Percentiles rank a stretch among this genome's conserved stretches.
Conservation (phyloP, 2,113 vertebrate genomes). For the Forbesichthys agassizii region DNA sequence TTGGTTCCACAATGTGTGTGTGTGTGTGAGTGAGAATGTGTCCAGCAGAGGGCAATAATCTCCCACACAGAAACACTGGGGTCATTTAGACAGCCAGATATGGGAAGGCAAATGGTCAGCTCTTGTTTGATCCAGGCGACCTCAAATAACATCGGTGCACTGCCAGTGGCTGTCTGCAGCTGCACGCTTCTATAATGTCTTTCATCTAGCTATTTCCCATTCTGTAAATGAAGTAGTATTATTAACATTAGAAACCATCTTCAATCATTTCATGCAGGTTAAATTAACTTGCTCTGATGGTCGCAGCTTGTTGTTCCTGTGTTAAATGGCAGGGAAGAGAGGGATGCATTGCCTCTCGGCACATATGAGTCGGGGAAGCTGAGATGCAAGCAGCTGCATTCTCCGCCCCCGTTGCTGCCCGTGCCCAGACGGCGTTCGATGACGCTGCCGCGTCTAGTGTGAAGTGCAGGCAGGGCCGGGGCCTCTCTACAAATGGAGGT, state of each 20-base stretch:
- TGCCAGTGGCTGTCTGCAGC: background rate
- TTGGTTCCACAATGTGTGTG: conserved; percentile 11
- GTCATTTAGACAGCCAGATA: conserved; percentile 23
- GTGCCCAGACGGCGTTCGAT: conserved; percentile 63
- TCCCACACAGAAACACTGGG: conserved; percentile 14
- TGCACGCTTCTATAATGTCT: background rate
- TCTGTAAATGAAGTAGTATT: background rate
- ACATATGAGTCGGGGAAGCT: conserved; percentile 37
- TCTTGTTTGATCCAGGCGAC: conserved; percentile 19
- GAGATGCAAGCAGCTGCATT: conserved; percentile 51
- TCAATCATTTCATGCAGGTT: background rate
- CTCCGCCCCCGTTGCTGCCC: conserved; percentile 24
- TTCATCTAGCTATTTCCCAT: background rate
- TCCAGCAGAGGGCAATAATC: conserved; percentile 68
- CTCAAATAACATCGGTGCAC: conserved; percentile 14
- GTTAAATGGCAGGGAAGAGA: conserved; percentile 2
- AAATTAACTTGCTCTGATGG: background rate
- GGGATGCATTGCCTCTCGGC: conserved; percentile 14
- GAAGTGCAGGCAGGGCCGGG: conserved; percentile 12
- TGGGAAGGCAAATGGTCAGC: conserved; percentile 15
- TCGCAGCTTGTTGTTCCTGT: background rate
- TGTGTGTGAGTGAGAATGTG: conserved; percentile 13
- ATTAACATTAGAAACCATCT: background rate
- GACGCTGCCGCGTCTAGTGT: conserved; percentile 46
- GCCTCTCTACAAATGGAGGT: conserved; percentile 54